Percentiles rank a stretch among this genome's conserved stretches.
These are phyloP conservation scores for Notodonta ziczac DNA, from an alignment of 2,888 invertebrate genomes.

Conservation along the genomic window DNA sequence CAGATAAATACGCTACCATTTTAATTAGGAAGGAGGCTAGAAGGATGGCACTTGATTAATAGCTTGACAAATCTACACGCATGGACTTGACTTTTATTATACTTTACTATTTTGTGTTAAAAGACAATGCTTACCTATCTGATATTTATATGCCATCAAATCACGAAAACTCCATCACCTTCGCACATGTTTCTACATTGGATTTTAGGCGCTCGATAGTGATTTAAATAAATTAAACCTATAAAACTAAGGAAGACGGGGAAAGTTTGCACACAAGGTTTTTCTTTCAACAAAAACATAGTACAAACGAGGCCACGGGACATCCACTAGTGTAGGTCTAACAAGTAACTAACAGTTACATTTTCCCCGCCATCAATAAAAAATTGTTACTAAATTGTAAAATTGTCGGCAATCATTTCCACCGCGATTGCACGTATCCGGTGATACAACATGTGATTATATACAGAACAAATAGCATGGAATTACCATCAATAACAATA, in stretches of 20 bases:
- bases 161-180: no score
- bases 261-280: no score
- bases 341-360: not conserved
- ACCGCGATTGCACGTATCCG: not conserved
- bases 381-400: constrained; percentile 1
- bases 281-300: no score
- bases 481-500: not conserved
- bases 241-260: no score
- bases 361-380: not conserved
- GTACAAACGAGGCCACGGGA: no score
- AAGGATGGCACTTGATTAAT: not conserved
- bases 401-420: constrained; percentile 3
- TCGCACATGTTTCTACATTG: no score
- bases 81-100: not conserved
- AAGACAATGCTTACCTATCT: no score
- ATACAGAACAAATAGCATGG: not conserved
- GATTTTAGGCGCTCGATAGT: no score
- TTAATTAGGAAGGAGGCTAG: not conserved
- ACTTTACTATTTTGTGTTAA: no score
- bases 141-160: no score
- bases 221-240: no score
- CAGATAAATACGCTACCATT: not conserved
- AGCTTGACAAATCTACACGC: not conserved
- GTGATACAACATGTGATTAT: not conserved
- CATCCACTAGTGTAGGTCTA: no score